Percentiles rank a stretch among this genome's conserved stretches.
Evolutionary conservation across 2,797 vertebrate genomes (phyloP).

Genomic region (Acomys russatus): DNA sequence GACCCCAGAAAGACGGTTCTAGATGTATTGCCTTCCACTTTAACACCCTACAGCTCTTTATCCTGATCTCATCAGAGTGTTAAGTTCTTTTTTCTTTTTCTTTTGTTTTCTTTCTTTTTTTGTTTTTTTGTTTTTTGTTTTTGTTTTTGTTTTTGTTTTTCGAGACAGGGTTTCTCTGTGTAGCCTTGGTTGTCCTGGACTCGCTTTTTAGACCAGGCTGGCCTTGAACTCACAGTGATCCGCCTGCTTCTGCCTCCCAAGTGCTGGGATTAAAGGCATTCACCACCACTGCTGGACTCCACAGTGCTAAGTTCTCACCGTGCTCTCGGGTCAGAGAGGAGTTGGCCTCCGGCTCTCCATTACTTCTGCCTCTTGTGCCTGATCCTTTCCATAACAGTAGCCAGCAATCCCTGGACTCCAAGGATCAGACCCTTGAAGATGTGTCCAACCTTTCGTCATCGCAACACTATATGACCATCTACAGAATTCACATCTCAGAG

Average conservation of each 20-base stretch:
- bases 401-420: background rate
- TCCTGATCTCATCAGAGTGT: too few species aligned
- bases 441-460: background rate
- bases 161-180: too few species aligned
- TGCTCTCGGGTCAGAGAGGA: background rate
- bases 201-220: too few species aligned
- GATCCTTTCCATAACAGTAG: background rate
- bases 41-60: background rate
- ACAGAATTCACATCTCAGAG: background rate
- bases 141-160: too few species aligned
- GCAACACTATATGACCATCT: too few species aligned
- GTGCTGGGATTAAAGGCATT: too few species aligned
- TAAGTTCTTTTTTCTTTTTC: background rate
- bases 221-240: too few species aligned
- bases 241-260: too few species aligned
- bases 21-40: background rate
- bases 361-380: background rate
- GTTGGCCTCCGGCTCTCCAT: rapidly evolving
- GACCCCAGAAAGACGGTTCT: background rate
- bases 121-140: too few species aligned
- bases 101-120: too few species aligned
- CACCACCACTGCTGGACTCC: too few species aligned
- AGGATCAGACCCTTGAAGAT: background rate
- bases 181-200: too few species aligned
- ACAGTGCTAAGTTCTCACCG: background rate